Evolutionary conservation across 2,888 invertebrate genomes (phyloP), one percentile per base, ranked within the genome.

Genomic region (Pomacea canaliculata): DNA sequence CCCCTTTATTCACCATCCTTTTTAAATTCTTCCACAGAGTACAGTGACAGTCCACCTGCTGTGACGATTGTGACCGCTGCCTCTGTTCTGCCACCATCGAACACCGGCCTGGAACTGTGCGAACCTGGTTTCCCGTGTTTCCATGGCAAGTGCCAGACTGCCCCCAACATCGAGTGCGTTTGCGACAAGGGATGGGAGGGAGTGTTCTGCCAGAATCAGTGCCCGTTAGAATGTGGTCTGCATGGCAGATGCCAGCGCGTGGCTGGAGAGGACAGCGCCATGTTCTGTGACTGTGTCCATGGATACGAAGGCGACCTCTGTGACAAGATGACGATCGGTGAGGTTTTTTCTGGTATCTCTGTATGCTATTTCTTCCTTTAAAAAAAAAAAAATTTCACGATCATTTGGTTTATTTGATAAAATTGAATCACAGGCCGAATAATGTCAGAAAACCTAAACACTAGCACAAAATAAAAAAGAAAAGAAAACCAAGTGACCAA

Each of bases 81-180:
- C 63, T 63, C 63, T 2, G 10, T 23, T 10, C 27, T 27, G 27
- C 16, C 5, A 12, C 9, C 56, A 23, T 13, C 70, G 16, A 27
- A 5, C 9, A 12, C 70, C 12, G 51, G 8, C 19, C 19, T 9
- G 48, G n/a, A 19, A 23, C 48, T 73, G 48, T 77, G 76, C 10
- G 69, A 70, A 23, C 68, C 71, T 1, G 76, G 76, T 16, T 77
- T 77, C 46, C 51, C 69, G 23, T 77, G 76, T 18, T 48, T 59
- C 37, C 71, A 77, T 27, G 76, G 76, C 12, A 27, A 12, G 9
- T 74, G 74, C 48, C n/a, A 27, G 27, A 12, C n/a, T 2, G 1
- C 19, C 8, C 63, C 63, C 1, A n/a, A 5, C 23, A n/a, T 63
- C 63, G n/a, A 1, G 7, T 63, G 63, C 63, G 63, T 63, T 12